Base-by-base conservation (phyloP, 2,797 vertebrate species). In the Sandelia bainsii region DNA sequence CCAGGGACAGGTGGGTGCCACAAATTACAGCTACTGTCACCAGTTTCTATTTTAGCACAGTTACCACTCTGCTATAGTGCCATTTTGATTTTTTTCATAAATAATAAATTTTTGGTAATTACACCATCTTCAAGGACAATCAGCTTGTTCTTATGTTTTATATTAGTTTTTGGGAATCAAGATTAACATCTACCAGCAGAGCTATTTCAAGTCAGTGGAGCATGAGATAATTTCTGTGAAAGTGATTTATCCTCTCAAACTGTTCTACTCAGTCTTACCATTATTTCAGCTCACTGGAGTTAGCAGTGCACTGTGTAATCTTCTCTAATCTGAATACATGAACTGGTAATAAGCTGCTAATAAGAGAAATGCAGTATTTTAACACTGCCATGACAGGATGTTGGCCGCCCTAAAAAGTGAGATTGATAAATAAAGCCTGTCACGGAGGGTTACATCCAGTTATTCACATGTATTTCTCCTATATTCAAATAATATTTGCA, bases 1-100 rank as follows among this genome's bases (percentile, higher is more conserved):
- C 72, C 97, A 98, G 85, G 97, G 97, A 78, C 97, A 98, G 95
- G 97, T 95, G 58, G 62, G 90, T 72, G 13, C 13, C 23, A 13
- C 27, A 20, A 42, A 42, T 9, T 6, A 3, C 32, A n/a, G 6
- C 13, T n/a, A 10, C 40, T 46, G 2, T 13, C 5, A 3, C 23
- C 19, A 20, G 9, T 20, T 9, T 22, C 19, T 3, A 22, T 22
- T 49, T 4, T 22, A 22, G 8, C 8, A 22, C 19, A 5, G 13
- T 34, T 22, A 20, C 14, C 22, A 17, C 6, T 5, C 19, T 39
- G 19, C 19, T 8, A n/a, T 4, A 19, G 6, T 19, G 3, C 16
- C 29, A 23, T 45, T 70, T 66, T 8, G 3, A n/a, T 0, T 22
- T 52, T 42, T 50, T 57, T 8, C 16, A 42, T 42, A 42, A 42